Base-by-base conservation (phyloP, 2,888 invertebrate species). In the Mystacides longicornis region DNA sequence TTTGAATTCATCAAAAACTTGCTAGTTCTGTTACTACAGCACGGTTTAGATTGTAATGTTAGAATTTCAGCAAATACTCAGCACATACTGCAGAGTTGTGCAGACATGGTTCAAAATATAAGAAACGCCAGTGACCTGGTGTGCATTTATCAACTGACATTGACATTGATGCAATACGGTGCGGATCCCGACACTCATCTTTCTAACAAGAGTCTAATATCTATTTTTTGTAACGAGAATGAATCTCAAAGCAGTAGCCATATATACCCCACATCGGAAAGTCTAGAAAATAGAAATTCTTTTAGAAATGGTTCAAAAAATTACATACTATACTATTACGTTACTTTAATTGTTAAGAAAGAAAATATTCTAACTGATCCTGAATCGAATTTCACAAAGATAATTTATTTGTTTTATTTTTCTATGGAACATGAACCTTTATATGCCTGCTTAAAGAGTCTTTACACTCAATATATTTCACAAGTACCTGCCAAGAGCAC, bases 1-100 rank as follows among this genome's bases (percentile, higher is more conserved):
- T 83, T 83, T 68, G 82, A 83, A 60, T 86, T 88, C 67, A 82
- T 87, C 52, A 81, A 85, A 64, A 82, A 85, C 65, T 75, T 87
- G 56, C 70, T 88, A 61, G 77, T 79, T 54, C 65, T 85, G 42
- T 69, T 87, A 60, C 69, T 87, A 51, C 81, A 81, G 64, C 80
- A 86, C 67, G 86, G 86, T 22, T 72, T 87, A 52, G 82, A 87
- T 70, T 83, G 82, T 63, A 79, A 83, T 64, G 79, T 80, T 57
- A 65, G 74, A 23, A 77, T 80, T 55, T 78, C 78, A 53, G 77
- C 75, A 56, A 77, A 82, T 62, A 83, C 82, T 57, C 82, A 82
- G 64, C 84, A 88, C 67, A 85, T 86, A 62, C 70, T 89, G 54
- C 82, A 86, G 64, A 84, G 86, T 22, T 80, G 81, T 57, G 79